Base-by-base conservation (phyloP, 2,797 vertebrate genomes). In the Carcharodon carcharias region DNA sequence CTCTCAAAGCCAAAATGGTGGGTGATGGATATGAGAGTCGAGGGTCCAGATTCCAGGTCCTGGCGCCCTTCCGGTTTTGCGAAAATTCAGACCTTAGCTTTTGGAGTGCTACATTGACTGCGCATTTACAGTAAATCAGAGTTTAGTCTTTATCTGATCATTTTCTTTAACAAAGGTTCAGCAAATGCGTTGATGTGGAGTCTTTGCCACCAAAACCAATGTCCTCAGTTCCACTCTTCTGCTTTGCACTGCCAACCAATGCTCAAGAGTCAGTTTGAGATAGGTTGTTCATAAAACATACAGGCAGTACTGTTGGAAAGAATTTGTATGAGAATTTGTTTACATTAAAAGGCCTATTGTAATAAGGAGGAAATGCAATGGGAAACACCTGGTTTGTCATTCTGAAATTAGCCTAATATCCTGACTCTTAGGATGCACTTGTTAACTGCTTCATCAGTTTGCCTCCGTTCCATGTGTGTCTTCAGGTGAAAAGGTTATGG, bases 241-340 rank as follows among this genome's bases (percentile, higher is more conserved):
- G 16, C 77, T 5, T 61, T 63, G 58, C 16, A 16, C 35, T 21
- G 14, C 6, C 5, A 3, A 21, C 61, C 61, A 65, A 65, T 21
- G 61, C 35, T 92, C 35, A 63, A 21, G 31, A 21, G 35, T 61
- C 56, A 61, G 89, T 21, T 92, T 6, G 35, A 6, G 89, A 65
- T 61, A 23, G 89, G 5, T 92, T 92, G 35, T n/a, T 85, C 82
- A 63, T 8, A 23, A 21, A 63, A n/a, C 31, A 92, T 21, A n/a
- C 56, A 61, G 35, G 11, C 35, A 63, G 16, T n/a, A 18, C 58
- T 14, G 6, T 92, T 92, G 87, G 87, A 89, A 31, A 89, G 28
- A 89, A 89, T 58, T 40, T 92, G 56, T 18, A 92, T 40, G 58
- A 61, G 61, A n/a, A 63, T 92, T 92, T 92, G 58, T 92, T 92